phyloP scores from a whole-genome alignment of 2,888 invertebrate species.

The Andricus curvator region DNA sequence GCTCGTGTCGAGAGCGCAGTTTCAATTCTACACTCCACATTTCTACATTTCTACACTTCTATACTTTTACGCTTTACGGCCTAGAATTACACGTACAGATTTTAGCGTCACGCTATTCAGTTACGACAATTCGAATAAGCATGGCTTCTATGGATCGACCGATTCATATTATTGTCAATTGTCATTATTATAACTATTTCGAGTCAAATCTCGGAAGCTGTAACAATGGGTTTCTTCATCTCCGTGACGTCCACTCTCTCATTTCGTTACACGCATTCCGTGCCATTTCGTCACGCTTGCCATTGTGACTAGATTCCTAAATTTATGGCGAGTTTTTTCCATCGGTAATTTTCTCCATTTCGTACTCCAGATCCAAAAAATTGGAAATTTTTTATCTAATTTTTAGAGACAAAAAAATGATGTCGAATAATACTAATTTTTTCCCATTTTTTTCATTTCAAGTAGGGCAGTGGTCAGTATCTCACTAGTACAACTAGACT shows the following conservation, averaged over 20 bases:
- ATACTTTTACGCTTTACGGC: background rate
- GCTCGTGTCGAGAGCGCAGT: constrained; percentile 1
- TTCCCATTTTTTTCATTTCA: too few relatives aligned
- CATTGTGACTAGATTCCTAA: constrained; percentile 38
- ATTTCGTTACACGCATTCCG: constrained; percentile 50
- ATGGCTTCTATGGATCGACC: background rate
- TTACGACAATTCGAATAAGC: background rate
- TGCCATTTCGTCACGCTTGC: constrained; percentile 56
- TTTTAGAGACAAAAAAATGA: background rate
- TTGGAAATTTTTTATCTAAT: background rate
- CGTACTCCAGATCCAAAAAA: background rate
- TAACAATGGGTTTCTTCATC: constrained; percentile 59
- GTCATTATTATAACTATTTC: constrained; percentile 54
- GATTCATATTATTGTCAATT: background rate
- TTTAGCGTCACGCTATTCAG: background rate
- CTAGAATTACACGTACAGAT: background rate
- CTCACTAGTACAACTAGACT: too few relatives aligned
- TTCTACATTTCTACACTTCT: background rate
- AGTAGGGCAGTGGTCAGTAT: too few relatives aligned
- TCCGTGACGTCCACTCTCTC: constrained; percentile 43
- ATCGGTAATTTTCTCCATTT: background rate
- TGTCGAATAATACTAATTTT: too few relatives aligned
- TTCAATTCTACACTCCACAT: background rate
- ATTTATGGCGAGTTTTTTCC: background rate
- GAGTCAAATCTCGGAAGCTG: constrained; percentile 55